Base-by-base conservation (phyloP, 2,113 vertebrate species). In the Phyllostomus discolor region DNA sequence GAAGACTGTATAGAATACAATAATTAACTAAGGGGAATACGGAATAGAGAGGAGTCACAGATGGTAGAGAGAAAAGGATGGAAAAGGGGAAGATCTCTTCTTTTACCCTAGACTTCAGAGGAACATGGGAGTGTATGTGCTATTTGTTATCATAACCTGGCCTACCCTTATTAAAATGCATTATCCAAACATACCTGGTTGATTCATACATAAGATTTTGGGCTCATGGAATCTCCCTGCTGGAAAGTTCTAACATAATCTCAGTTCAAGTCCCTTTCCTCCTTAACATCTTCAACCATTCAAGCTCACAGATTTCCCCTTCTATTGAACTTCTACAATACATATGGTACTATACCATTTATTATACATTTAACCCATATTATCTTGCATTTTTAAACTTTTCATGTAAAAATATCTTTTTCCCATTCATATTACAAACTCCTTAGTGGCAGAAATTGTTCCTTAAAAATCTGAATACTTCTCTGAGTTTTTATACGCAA, bases 401-500 rank as follows among this genome's bases (percentile, higher is more conserved):
- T 87, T 70, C 50, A 41, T 72, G 15, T 35, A 54, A 90, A 90
- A 85, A 81, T 72, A 75, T 41, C 15, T 52, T 80, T 96, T 82
- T 24, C 15, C 14, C 38, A 79, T 76, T 91, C 70, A 83, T 72
- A 75, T 46, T 73, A 95, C 7, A 91, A 79, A 94, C 19, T 94
- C 26, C 46, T 81, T 75, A 54, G 84, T 69, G 15, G 19, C 64
- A 97, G 43, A 15, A 85, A 84, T 62, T 84, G 16, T 79, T 69
- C 17, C 17, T 94, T 46, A 85, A 85, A 85, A 57, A 94, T 78
- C 38, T 94, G 48, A 88, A 92, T 59, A 84, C 84, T 91, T 73
- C 35, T 22, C 15, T 69, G 52, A 81, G 7, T 78, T 52, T 91
- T 87, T 70, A 41, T 81, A 93, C 64, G 67, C 52, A 93, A 7